A percentile compares a stretch with the other conserved stretches of the same genome.
These are phyloP conservation scores for Ammodytes marinus DNA, from an alignment of 2,113 vertebrate genomes.

Conservation along the genomic window DNA sequence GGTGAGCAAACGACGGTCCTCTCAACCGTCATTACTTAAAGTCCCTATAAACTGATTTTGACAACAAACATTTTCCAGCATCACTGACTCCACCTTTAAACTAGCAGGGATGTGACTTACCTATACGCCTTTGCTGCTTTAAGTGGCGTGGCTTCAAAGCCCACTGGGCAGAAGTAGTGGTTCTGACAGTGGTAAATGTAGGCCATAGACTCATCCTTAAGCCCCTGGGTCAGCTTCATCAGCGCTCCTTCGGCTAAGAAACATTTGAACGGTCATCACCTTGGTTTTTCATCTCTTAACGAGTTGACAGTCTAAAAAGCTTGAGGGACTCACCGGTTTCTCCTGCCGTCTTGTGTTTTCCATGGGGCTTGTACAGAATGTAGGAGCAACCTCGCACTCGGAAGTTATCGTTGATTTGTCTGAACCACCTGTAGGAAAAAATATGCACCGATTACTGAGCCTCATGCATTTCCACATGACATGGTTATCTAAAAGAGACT, in stretches of 20 bases:
- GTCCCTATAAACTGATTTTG: no score
- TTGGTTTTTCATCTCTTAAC: neutral
- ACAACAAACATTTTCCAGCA: no score
- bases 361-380: constrained; percentile 97
- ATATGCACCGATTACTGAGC: neutral
- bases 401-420: constrained; percentile 98
- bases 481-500: neutral
- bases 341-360: constrained; percentile 98
- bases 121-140: constrained; percentile 96
- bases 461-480: neutral
- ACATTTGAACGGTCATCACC: neutral
- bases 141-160: constrained; percentile 96
- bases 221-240: constrained; percentile 92
- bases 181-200: constrained; percentile 99
- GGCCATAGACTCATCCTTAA: constrained; percentile 95
- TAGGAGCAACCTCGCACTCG: constrained; percentile 96
- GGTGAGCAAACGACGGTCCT: no score
- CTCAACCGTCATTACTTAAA: no score
- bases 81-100: no score
- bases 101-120: constrained; percentile 67
- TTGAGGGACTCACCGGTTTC: constrained; percentile 89
- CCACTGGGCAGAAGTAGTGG: constrained; percentile 99
- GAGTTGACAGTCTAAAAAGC: neutral
- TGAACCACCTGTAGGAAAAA: constrained; percentile 91
- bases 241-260: constrained; percentile 92